Conservation (phyloP, 2,888 invertebrate genomes). For the Onthophagus sagittarius region DNA sequence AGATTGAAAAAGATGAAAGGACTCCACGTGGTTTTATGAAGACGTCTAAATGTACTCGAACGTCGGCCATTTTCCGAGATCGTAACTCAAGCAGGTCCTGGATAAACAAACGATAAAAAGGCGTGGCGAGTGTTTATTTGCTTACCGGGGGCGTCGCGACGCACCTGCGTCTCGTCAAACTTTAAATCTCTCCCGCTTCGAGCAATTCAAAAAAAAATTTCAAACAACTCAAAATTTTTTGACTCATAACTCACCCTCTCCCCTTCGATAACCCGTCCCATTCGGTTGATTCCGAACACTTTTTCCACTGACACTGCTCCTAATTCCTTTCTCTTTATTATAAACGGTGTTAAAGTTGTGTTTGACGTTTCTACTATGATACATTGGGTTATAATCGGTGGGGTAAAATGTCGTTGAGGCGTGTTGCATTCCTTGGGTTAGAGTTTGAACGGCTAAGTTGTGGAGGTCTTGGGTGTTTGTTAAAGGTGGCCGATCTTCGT, state of each 20-base stretch:
- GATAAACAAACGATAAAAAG: no score
- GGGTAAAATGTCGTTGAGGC: conserved; percentile 36
- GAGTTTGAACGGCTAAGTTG: conserved; percentile 35
- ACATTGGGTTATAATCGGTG: conserved; percentile 59
- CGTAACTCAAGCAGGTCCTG: no score
- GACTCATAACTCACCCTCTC: neutral
- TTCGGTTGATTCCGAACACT: neutral
- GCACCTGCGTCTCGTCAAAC: no score
- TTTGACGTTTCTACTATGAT: conserved; percentile 54
- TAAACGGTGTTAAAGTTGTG: conserved; percentile 45
- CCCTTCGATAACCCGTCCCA: neutral
- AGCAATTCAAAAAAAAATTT: no score
- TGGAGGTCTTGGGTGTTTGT: conserved; percentile 26
- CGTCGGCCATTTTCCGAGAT: no score
- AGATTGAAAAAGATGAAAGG: no score
- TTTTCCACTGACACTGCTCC: neutral
- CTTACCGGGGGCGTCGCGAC: no score
- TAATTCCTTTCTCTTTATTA: conserved; percentile 41
- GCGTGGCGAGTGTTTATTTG: no score
- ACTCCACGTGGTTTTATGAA: no score
- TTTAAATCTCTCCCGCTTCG: no score
- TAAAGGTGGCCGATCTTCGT: conserved; percentile 35
- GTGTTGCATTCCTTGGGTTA: conserved; percentile 38
- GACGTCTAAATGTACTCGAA: no score
- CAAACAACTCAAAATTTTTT: no score